phyloP scores from a whole-genome alignment of 2,113 vertebrate species.

The Tenebrosternarchus preto region DNA sequence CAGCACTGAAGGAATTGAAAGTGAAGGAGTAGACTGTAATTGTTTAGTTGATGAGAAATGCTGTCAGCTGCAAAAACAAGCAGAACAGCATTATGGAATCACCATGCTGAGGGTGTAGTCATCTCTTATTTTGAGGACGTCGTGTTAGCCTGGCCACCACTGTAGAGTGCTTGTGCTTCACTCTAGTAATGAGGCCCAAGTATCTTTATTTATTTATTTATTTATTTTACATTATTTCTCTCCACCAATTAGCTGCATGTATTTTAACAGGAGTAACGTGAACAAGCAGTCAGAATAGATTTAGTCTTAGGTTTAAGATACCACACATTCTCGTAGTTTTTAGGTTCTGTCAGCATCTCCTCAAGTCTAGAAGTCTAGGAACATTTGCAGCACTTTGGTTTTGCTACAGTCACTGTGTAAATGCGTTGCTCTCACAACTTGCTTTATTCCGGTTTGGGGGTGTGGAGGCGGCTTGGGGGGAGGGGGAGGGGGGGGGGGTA shows the following conservation, averaged over 20 bases:
- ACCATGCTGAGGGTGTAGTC: conserved; percentile 53
- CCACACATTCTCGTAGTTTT: background rate
- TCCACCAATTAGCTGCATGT: background rate
- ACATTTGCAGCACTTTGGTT: background rate
- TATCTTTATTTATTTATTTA: no score
- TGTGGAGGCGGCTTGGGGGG: no score
- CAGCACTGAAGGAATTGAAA: conserved; percentile 16
- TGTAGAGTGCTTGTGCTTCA: conserved; percentile 21
- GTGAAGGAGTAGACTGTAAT: conserved; percentile 25
- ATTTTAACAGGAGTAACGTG: background rate
- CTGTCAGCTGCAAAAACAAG: conserved; percentile 57
- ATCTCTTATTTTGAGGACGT: conserved; percentile 55
- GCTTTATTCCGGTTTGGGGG: no score
- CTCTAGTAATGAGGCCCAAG: conserved; percentile 40
- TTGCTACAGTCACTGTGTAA: conserved; percentile 42
- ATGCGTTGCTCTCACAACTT: conserved; percentile 45
- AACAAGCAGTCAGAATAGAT: background rate
- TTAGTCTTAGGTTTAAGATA: conserved; percentile 22
- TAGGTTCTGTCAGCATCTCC: conserved; percentile 5
- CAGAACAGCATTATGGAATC: conserved; percentile 46
- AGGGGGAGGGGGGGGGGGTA: background rate
- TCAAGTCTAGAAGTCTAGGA: background rate
- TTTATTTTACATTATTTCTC: conserved; percentile 27
- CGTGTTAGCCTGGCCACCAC: conserved; percentile 37
- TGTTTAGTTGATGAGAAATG: conserved; percentile 60